These are phyloP conservation scores for Dasypus novemcinctus DNA, from an alignment of 2,113 vertebrate genomes.

Conservation along the genomic window DNA sequence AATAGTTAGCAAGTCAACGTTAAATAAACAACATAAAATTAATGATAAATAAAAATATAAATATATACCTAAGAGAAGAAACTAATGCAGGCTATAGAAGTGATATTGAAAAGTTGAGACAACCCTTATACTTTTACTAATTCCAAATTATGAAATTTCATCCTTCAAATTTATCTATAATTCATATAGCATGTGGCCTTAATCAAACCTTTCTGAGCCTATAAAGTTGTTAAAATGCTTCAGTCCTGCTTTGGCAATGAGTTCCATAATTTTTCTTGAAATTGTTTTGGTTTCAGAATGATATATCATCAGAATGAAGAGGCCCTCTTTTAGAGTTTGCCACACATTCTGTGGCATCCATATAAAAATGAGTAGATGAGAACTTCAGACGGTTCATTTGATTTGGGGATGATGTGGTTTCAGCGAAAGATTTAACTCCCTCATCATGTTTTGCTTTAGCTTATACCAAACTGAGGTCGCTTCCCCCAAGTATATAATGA, in stretches of 20 bases:
- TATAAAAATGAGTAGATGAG: neutral
- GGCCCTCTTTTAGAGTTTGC: neutral
- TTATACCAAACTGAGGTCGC: neutral
- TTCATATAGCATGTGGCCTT: neutral
- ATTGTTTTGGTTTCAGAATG: neutral
- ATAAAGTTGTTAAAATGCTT: neutral
- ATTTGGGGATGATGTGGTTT: neutral
- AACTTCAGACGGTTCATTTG: slow-evolving; percentile 4
- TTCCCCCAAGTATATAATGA: neutral
- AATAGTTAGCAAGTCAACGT: neutral
- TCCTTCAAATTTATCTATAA: neutral
- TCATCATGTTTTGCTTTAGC: neutral
- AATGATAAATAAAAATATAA: neutral
- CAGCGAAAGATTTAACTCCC: neutral
- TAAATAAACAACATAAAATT: neutral
- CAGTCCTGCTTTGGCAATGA: neutral
- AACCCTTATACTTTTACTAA: neutral
- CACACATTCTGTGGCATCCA: neutral
- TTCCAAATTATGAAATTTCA: neutral
- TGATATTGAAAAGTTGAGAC: neutral
- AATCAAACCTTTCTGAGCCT: neutral
- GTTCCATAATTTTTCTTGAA: neutral
- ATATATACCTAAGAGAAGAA: slow-evolving; percentile 25
- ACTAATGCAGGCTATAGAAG: neutral
- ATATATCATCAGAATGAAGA: neutral